Evolutionary conservation across 1,140 invertebrate species (phyloP).

Genomic region (silkworm (Bombyx mori)): DNA sequence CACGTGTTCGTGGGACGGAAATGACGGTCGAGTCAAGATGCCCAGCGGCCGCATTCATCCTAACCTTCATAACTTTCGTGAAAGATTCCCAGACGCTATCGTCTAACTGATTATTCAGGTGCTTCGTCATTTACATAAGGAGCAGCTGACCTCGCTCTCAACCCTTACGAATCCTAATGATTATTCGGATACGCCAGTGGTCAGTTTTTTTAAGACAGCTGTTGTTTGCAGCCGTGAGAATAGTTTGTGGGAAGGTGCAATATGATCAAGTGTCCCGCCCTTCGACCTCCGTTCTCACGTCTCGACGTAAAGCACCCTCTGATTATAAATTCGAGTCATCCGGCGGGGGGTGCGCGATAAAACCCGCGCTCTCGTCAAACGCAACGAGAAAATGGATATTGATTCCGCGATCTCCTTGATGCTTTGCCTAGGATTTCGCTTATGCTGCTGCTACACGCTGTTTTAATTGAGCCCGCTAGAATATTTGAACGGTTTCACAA

Average conservation of each 20-base stretch:
- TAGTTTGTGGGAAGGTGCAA: constrained; percentile 52
- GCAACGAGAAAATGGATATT: constrained; percentile 65
- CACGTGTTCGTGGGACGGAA: constrained; percentile 46
- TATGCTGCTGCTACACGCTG: too few species aligned
- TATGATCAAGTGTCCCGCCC: constrained; percentile 59
- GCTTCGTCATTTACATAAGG: constrained; percentile 46
- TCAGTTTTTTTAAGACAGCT: constrained; percentile 31
- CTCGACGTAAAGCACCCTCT: constrained; percentile 48
- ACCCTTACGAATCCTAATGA: constrained; percentile 64
- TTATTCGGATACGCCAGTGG: constrained; percentile 42
- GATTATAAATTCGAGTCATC: constrained; percentile 63
- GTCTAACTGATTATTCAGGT: constrained; percentile 31
- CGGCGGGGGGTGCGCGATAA: constrained; percentile 27
- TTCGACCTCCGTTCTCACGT: constrained; percentile 60
- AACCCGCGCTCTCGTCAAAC: constrained; percentile 28
- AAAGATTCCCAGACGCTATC: constrained; percentile 43
- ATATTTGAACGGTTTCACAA: too few species aligned
- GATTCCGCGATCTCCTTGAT: constrained; percentile 57
- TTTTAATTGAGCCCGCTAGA: too few species aligned
- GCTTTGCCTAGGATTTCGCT: constrained; percentile 21
- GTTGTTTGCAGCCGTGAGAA: constrained; percentile 59
- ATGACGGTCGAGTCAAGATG: constrained; percentile 38
- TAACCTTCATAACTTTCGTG: constrained; percentile 18
- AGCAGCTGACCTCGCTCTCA: constrained; percentile 54
- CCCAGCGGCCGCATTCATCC: not conserved